Percentiles rank a stretch among this genome's conserved stretches.
phyloP scores from a whole-genome alignment of 2,888 invertebrate genomes.

The Exephanes ischioxanthus region DNA sequence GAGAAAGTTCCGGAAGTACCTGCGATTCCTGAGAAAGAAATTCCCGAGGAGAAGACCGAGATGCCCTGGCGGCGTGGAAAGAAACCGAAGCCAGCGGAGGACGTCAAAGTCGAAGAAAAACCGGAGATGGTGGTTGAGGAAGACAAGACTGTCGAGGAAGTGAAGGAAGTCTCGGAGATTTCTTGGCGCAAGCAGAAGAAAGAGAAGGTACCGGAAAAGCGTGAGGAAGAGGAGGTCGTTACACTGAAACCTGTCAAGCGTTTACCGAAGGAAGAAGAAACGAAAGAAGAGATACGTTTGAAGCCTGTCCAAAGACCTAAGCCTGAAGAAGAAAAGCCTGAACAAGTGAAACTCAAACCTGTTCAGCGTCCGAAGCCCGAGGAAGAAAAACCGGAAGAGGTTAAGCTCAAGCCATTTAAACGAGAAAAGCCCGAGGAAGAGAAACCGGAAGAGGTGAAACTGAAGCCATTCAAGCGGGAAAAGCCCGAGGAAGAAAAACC shows the following conservation, averaged over 20 bases:
- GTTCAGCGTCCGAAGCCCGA: constrained; percentile 76
- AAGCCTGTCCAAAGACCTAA: constrained; percentile 59
- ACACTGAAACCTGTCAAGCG: constrained; percentile 69
- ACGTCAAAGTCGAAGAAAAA: constrained; percentile 49
- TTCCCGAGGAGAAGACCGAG: constrained; percentile 55
- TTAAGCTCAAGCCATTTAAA: constrained; percentile 62
- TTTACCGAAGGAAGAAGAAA: constrained; percentile 67
- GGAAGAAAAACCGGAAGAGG: constrained; percentile 81
- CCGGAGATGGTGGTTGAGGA: constrained; percentile 60
- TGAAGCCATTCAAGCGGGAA: constrained; percentile 65
- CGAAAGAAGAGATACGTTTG: constrained; percentile 62
- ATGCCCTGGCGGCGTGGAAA: constrained; percentile 55
- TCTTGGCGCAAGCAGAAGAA: constrained; percentile 65
- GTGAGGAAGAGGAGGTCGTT: constrained; percentile 69
- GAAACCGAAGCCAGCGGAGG: constrained; percentile 44
- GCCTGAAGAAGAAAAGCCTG: constrained; percentile 68
- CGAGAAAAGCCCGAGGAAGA: constrained; percentile 66
- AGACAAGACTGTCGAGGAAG: constrained; percentile 45
- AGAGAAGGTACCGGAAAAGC: constrained; percentile 69
- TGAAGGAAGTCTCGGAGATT: constrained; percentile 61
- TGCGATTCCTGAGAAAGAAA: constrained; percentile 42
- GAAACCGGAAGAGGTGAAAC: constrained; percentile 74
- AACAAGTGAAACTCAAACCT: constrained; percentile 77
- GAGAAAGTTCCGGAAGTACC: constrained; percentile 59
- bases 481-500: constrained; percentile 70